Evolutionary conservation across 2,888 invertebrate species (phyloP), one percentile per base, ranked within the genome.

Genomic region (Brachynemurus nebulosus): DNA sequence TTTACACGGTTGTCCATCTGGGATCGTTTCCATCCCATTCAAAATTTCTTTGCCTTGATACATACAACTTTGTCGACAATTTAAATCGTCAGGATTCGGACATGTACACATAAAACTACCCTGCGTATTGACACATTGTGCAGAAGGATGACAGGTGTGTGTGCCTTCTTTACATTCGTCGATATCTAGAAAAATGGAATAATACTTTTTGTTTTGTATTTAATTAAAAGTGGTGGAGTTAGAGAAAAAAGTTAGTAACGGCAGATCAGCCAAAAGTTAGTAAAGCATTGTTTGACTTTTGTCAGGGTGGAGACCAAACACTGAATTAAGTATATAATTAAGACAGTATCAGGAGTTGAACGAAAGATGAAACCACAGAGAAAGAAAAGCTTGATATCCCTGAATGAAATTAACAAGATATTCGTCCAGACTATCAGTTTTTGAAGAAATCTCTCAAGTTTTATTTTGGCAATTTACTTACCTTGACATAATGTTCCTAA

Each of bases 91-190:
- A 16, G 23, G 25, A 19, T 57, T 62, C 41, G 75, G 70, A 63
- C 89, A 90, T 55, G 74, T 69, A 64, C 91, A 90, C 55, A 72
- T 68, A 65, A 83, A 90, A 44, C 82, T 75, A 40, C 91, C 90
- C 39, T 83, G 77, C 7, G 73, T 78, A 63, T 90, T 90, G 53
- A 80, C 69, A 65, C 90, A 91, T 53, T 72, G 73, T 52, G 86
- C 80, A 53, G 75, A 77, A 37, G 75, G 71, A 60, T 86, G 86
- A 61, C 91, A 91, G 48, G 84, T 84, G 66, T 86, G 82, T 53
- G 71, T 69, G 50, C 77, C 76, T 57, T 79, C 78, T 55, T 70
- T 67, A 60, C 91, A 90, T 65, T 90, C 90, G 64, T 90, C 79
- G 45, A 88, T 75, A 68, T 90, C 89, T 84, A 63, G 14, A 4